Evolutionary conservation across 2,888 invertebrate species (phyloP).

Genomic region (Sthenelais limicola): DNA sequence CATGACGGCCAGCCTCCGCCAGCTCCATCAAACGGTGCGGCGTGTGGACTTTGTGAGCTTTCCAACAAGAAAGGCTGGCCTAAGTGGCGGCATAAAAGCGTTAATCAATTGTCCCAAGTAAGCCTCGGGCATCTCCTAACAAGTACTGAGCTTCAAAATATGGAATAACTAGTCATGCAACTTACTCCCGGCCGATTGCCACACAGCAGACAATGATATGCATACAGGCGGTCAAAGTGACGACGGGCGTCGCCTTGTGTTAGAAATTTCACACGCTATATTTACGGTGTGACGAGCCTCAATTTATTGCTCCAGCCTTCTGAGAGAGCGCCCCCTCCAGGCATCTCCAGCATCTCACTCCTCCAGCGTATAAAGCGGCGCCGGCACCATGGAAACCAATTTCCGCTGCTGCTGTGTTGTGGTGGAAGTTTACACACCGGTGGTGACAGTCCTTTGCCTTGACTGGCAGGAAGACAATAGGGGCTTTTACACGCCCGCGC

Average conservation of each 20-base stretch:
- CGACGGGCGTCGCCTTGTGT: constrained; percentile 5
- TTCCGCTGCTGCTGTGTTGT: constrained; percentile 23
- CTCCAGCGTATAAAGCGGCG: neutral
- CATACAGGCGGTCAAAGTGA: constrained; percentile 7
- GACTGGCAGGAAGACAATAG: constrained; percentile 34
- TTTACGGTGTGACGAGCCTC: neutral
- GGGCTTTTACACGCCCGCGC: constrained; percentile 2
- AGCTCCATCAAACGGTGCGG: constrained; percentile 3
- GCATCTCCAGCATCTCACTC: neutral
- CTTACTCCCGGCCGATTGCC: too few species aligned
- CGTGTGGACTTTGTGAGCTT: neutral
- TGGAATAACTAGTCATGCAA: constrained; percentile 21
- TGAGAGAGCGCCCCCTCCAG: constrained; percentile 7
- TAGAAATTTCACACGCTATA: constrained; percentile 32
- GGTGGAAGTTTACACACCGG: constrained; percentile 34
- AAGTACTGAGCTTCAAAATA: too few species aligned
- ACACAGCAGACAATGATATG: constrained; percentile 21
- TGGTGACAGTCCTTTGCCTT: constrained; percentile 28
- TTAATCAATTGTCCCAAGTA: constrained; percentile 10
- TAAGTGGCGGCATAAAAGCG: constrained; percentile 27
- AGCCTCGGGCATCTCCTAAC: neutral
- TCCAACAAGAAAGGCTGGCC: neutral
- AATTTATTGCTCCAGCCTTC: neutral
- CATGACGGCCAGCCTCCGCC: neutral
- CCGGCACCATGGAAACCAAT: constrained; percentile 35